Base-by-base conservation (phyloP, 1,140 invertebrate genomes). In the Octopus sinensis region DNA sequence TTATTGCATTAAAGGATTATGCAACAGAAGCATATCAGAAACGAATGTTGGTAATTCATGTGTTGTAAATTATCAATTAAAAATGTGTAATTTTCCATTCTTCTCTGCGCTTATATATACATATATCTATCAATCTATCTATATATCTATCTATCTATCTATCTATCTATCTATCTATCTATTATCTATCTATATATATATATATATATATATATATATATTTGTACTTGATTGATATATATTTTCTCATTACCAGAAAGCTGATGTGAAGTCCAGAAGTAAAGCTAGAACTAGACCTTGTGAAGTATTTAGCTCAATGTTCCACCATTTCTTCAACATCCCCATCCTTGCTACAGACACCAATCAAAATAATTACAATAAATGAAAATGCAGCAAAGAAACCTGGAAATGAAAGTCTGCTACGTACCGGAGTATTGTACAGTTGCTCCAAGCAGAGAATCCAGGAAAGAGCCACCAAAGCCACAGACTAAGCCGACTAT, bases 381-480 rank as follows among this genome's bases (percentile, higher is more conserved):
- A 52, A 13, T 23, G 10, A 23, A 10, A 30, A 13, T 2, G 1
- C 1, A 12, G 9, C 9, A 62, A 9, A 62, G 9, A 9, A 12
- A 62, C 17, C 9, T 62, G 9, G 1, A 1, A 17, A 12, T 62
- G 9, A 62, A 73, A 73, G 13, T 73, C 30, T 13, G 68, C 80
- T 43, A 43, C 82, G 89, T 91, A 95, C 95, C 96, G 85, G 95
- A 96, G 90, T 94, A 97, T 90, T 97, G 96, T 56, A 96, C 88
- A 12, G 94, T 94, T 10, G 96, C 96, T 54, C 96, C 96, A 75
- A 97, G 90, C 17, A 96, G 80, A 0, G 96, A 97, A 91, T 97
- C 96, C 75, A 96, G 89, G 6, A 96, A 81, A 76, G 95, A 96
- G 5, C 96, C 96, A 56, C 96, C 85, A 5, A 97, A 91, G 7